Evolutionary conservation across 2,888 invertebrate genomes (phyloP).

Genomic region (Dorcus parallelipipedus): DNA sequence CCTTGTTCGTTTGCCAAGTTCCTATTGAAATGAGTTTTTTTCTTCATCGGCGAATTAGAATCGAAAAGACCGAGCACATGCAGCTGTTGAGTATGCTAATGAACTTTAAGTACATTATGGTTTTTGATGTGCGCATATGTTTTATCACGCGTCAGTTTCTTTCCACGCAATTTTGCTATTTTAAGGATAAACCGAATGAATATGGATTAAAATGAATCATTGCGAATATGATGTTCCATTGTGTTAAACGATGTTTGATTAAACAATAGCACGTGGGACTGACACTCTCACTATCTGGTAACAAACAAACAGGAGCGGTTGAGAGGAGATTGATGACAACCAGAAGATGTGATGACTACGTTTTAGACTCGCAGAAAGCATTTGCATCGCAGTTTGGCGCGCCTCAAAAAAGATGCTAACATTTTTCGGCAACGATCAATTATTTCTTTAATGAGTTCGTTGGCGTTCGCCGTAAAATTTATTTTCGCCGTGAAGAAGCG

Average conservation of each 20-base stretch:
- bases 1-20: too few species aligned
- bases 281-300: conserved; percentile 10
- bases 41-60: too few species aligned
- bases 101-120: too few species aligned
- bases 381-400: background rate
- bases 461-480: background rate
- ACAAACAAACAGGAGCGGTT: conserved; percentile 11
- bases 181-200: too few species aligned
- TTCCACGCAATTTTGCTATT: too few species aligned
- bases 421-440: background rate
- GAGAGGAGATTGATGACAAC: conserved; percentile 10
- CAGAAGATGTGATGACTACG: background rate
- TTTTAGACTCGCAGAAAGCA: background rate
- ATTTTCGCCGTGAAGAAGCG: conserved; percentile 1
- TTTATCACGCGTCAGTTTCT: too few species aligned
- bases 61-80: too few species aligned
- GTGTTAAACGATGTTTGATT: conserved; percentile 17
- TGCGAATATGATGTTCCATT: conserved; percentile 8
- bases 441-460: background rate
- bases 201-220: conserved; percentile 8
- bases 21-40: too few species aligned
- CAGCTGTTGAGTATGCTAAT: too few species aligned
- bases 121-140: too few species aligned
- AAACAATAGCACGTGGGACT: conserved; percentile 22
- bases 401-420: background rate